Base-by-base conservation (phyloP, 2,797 vertebrate genomes). In the Onychomys arenicola region DNA sequence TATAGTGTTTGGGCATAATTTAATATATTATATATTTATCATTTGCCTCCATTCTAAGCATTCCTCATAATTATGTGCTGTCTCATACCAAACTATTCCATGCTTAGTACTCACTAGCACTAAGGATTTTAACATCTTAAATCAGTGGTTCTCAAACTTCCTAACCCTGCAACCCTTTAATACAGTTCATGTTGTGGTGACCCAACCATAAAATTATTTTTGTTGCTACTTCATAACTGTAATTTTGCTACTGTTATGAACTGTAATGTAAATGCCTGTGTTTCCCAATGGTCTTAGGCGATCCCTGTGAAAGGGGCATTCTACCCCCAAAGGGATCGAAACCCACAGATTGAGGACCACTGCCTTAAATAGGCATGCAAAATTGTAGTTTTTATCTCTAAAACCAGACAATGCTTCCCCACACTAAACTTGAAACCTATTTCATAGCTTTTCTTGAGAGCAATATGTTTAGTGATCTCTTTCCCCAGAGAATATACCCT, bases 21-120 rank as follows among this genome's bases (percentile, higher is more conserved):
- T 78, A 94, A n/a, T 37, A 83, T 37, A 71, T 63, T 55, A 69
- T 34, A 91, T n/a, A 95, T 85, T 17, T 16, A 14, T 59, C 78
- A 61, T 71, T 91, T 82, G 43, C 27, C 55, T 96, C 63, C 34
- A 92, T 77, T 93, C 52, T 94, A 89, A 88, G 63, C 61, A 93
- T 77, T 93, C 37, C 78, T 93, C 81, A 96, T 1, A 94, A 75
- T 77, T 84, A 87, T 29, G 85, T 25, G 71, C 46, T 46, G 83
- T 80, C 93, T 82, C 40, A 77, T 43, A 90, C 21, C 4, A 43
- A 93, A 94, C 34, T 82, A 37, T 61, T 76, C 52, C 40, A 77
- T 59, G 49, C 27, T 63, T 71, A 14, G 11, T 77, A 67, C 12
- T 77, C 57, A 40, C 52, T 7, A 49, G 59, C 7, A 49, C 6